phyloP scores from a whole-genome alignment of 2,888 invertebrate genomes.

The Tethea ocularis region DNA sequence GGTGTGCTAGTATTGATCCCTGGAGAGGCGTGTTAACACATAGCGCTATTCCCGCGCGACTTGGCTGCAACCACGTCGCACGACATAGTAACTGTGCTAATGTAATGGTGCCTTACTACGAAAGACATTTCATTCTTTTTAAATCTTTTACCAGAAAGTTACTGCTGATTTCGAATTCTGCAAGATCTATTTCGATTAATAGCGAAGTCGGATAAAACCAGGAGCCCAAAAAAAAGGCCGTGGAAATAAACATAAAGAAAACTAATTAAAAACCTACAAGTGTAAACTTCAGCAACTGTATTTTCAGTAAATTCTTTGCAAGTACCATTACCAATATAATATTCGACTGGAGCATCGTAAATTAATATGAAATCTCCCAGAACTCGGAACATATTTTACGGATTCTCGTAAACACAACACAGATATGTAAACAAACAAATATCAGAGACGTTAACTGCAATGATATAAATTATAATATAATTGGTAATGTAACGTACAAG shows the following conservation, averaged over 20 bases:
- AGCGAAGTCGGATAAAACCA: neutral
- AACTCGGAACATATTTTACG: neutral
- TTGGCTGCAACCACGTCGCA: neutral
- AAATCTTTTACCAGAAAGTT: too few species aligned
- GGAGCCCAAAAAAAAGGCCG: neutral
- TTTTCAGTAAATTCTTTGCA: neutral
- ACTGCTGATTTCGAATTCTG: too few species aligned
- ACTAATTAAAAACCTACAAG: neutral
- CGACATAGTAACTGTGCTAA: neutral
- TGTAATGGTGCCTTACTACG: too few species aligned
- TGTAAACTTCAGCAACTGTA: neutral
- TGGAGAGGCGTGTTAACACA: neutral
- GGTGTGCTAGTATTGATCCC: constrained; percentile 3
- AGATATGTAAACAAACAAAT: constrained; percentile 2
- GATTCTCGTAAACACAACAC: constrained; percentile 1
- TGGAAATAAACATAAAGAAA: neutral
- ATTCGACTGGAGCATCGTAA: neutral
- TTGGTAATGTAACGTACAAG: neutral
- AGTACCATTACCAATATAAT: neutral
- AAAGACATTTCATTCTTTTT: too few species aligned
- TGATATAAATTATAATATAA: constrained; percentile 3
- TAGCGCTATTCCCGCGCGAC: neutral
- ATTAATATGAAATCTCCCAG: neutral
- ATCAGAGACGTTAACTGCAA: neutral
- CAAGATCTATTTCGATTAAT: neutral